phyloP scores from a whole-genome alignment of 2,113 vertebrate genomes.

The Lota lota region DNA sequence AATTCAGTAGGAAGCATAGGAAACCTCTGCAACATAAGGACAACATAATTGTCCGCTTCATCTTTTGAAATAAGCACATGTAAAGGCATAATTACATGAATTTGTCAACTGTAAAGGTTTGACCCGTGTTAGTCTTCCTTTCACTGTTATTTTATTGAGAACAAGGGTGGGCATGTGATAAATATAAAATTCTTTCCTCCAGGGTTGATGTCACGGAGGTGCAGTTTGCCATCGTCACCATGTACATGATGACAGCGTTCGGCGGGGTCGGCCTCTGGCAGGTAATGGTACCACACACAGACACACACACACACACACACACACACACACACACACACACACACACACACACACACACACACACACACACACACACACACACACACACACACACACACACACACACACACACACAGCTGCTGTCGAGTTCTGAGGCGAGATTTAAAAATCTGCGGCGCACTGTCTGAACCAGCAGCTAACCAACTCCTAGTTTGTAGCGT shows the following conservation, averaged over 20 bases:
- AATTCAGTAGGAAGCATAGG: no score
- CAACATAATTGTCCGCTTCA: no score
- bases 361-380: slow-evolving; percentile 9
- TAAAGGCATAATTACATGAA: no score
- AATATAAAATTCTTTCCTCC: neutral
- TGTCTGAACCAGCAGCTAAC: slow-evolving; percentile 6
- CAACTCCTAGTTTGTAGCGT: slow-evolving; percentile 9
- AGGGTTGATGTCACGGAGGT: slow-evolving; percentile 97
- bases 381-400: slow-evolving; percentile 19
- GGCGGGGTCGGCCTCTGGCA: slow-evolving; percentile 88
- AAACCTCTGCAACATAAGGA: no score
- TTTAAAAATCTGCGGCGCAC: neutral
- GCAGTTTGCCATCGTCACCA: slow-evolving; percentile 81
- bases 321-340: neutral
- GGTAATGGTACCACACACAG: slow-evolving; percentile 69
- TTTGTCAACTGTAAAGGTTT: no score
- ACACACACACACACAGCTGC: neutral
- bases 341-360: neutral
- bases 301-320: neutral
- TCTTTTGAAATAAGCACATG: no score
- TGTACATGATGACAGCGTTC: slow-evolving; percentile 86
- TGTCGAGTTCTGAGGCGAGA: neutral
- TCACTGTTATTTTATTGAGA: no score
- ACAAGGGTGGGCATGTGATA: neutral
- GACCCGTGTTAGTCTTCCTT: no score